A percentile compares a stretch with the other conserved stretches of the same genome.
phyloP scores from a whole-genome alignment of 2,888 invertebrate species.

The Flexamia atlantica region DNA sequence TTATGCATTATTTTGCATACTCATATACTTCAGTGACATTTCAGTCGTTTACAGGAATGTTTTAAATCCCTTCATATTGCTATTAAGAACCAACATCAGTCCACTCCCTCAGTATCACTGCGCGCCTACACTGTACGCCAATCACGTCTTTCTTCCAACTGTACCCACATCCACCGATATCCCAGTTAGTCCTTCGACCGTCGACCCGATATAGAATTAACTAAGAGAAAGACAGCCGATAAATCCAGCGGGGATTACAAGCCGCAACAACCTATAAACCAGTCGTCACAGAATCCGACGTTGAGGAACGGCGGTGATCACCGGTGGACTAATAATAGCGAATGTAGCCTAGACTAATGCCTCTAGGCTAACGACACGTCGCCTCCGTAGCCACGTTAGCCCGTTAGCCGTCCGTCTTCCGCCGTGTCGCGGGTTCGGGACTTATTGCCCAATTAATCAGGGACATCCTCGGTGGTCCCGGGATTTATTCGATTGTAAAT shows the following conservation, averaged over 20 bases:
- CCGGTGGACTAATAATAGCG: constrained; percentile 19
- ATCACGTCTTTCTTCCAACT: too few species aligned
- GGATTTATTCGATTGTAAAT: constrained; percentile 39
- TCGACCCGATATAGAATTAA: neutral
- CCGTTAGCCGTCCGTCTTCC: neutral
- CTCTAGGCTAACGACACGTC: constrained; percentile 27
- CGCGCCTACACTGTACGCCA: too few species aligned
- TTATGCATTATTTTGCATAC: too few species aligned
- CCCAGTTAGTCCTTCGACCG: too few species aligned
- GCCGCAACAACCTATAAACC: constrained; percentile 12
- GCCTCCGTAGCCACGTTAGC: constrained; percentile 13
- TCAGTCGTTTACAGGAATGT: too few species aligned
- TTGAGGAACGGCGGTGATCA: constrained; percentile 11
- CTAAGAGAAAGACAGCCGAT: neutral
- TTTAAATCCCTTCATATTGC: too few species aligned
- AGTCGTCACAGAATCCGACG: constrained; percentile 20
- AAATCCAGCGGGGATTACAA: neutral
- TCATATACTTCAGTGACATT: too few species aligned
- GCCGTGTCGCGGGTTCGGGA: constrained; percentile 8
- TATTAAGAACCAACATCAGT: too few species aligned
- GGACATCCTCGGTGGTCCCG: constrained; percentile 28
- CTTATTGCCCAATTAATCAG: constrained; percentile 38
- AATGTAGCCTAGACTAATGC: constrained; percentile 24
- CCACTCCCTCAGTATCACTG: too few species aligned
- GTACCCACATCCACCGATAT: too few species aligned